Percentiles rank a stretch among this genome's conserved stretches.
Conservation (phyloP, 2,113 vertebrate genomes). For the Oreotrochilus melanogaster region DNA sequence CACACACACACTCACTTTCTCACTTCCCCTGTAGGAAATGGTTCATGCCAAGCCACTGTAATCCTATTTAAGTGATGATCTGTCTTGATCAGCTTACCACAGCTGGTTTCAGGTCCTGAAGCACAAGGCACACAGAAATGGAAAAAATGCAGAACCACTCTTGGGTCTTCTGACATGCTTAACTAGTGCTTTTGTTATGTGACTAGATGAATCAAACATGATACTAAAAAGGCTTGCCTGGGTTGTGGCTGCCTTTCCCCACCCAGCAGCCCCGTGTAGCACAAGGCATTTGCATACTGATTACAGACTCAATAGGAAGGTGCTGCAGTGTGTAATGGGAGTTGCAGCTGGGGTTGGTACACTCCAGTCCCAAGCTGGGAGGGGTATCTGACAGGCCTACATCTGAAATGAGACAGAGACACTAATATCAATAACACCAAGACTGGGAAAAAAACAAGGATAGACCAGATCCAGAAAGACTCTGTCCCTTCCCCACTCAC, state of each 20-base stretch:
- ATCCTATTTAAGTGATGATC: conserved; percentile 17
- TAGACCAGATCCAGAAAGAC: background rate
- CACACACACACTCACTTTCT: background rate
- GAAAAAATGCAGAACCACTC: background rate
- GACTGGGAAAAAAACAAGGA: background rate
- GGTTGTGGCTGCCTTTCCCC: background rate
- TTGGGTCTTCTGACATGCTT: background rate
- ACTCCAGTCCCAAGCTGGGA: background rate
- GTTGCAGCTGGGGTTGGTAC: background rate
- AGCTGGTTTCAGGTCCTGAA: conserved; percentile 3
- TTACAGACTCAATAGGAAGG: background rate
- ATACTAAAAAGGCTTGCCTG: background rate
- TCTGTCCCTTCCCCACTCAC: background rate
- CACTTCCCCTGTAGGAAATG: background rate
- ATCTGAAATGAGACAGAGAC: background rate
- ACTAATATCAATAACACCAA: background rate
- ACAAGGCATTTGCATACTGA: conserved; percentile 12
- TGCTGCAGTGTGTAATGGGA: background rate
- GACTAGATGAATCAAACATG: background rate
- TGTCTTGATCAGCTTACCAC: conserved; percentile 4
- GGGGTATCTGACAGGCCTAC: background rate
- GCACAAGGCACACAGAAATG: background rate
- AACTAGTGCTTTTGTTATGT: background rate
- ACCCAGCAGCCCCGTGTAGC: background rate
- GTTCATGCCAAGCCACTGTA: background rate